Conservation (phyloP, 2,797 vertebrate genomes). For the Erithacus rubecula region DNA sequence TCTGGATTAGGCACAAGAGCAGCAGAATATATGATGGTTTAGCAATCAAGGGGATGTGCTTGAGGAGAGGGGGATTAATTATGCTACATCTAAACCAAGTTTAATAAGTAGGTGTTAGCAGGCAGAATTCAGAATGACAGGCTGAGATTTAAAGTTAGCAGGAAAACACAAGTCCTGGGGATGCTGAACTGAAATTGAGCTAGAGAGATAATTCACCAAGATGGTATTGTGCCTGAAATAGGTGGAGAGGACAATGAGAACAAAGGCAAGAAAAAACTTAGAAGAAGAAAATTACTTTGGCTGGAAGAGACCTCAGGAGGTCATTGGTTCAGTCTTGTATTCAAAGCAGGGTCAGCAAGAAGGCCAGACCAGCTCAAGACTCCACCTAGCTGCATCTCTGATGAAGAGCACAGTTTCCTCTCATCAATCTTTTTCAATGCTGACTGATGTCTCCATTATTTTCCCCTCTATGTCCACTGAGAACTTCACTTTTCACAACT, state of each 20-base stretch:
- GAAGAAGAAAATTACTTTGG: neutral
- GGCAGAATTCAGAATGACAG: neutral
- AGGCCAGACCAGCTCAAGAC: neutral
- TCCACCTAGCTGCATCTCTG: neutral
- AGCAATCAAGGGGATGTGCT: neutral
- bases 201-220: neutral
- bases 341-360: neutral
- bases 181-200: neutral
- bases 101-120: neutral
- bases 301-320: neutral
- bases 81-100: neutral
- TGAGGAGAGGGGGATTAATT: neutral
- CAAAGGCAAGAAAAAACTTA: neutral
- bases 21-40: neutral
- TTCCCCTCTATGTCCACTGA: rapidly evolving
- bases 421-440: neutral
- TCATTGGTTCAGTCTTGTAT: neutral
- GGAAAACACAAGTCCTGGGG: neutral
- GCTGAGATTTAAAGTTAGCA: neutral
- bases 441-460: neutral
- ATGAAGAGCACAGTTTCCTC: neutral
- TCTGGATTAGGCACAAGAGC: neutral
- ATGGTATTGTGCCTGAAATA: neutral
- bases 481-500: neutral
- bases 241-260: neutral